These are phyloP conservation scores for Blennius ocellaris DNA, from an alignment of 2,113 vertebrate species.

Conservation along the genomic window DNA sequence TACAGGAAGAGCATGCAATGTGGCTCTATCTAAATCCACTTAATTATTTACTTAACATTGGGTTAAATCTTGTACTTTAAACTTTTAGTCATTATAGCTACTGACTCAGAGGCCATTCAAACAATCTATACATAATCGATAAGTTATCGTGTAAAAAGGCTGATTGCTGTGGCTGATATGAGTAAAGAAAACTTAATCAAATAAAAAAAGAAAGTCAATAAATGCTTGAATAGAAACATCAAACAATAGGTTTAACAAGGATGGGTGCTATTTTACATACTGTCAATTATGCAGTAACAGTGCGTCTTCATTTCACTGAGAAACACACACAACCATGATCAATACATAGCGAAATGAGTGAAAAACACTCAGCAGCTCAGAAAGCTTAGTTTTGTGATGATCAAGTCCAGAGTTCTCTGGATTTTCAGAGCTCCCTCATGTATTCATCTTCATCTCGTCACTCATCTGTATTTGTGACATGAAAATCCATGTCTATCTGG, in stretches of 20 bases:
- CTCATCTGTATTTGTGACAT: conserved; percentile 1
- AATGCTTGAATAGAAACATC: neutral
- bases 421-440: neutral
- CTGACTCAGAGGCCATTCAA: too few relatives aligned
- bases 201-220: neutral
- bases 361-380: conserved; percentile 3
- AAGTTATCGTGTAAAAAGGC: too few relatives aligned
- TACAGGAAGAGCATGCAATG: too few relatives aligned
- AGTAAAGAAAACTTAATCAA: neutral
- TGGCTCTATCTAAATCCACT: too few relatives aligned
- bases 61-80: too few relatives aligned
- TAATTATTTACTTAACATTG: too few relatives aligned
- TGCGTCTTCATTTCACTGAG: conserved; percentile 20
- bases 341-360: neutral
- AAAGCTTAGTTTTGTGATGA: neutral
- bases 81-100: too few relatives aligned
- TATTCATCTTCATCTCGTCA: neutral
- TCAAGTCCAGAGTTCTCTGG: too few relatives aligned
- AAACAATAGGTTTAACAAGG: neutral
- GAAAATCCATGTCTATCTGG: neutral
- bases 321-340: conserved; percentile 17
- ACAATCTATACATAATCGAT: too few relatives aligned
- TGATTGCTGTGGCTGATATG: neutral
- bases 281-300: conserved; percentile 48
- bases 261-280: neutral